Base-by-base conservation (phyloP, 2,888 invertebrate genomes). In the Phlogophora meticulosa region DNA sequence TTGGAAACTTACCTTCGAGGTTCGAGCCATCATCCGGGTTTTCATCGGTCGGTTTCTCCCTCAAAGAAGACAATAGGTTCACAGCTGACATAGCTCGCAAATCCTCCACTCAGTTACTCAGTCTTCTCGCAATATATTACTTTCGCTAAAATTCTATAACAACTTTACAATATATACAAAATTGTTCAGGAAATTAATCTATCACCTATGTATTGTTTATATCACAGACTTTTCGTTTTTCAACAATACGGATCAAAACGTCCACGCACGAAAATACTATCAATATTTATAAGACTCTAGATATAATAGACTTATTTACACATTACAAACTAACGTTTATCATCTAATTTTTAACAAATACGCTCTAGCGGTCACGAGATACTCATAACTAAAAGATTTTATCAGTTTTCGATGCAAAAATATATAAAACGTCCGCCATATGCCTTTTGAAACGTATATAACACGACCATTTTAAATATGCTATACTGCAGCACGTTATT, bases 211-310 rank as follows among this genome's bases (percentile, higher is more conserved):
- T 95, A 95, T 94, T 95, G 95, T 96, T 96, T 96, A 96, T 96
- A 96, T 96, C 96, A 96, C 96, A 96, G 96, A 96, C 96, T 95
- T 95, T 95, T 96, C 96, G 95, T 96, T 95, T 95, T 95, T 94
- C 94, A 95, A 95, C 95, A 95, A 95, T 95, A 95, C 94, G 95
- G 93, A 94, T 94, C 92, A 96, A 96, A 95, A 96, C 94, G 94
- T 95, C 95, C 95, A 95, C 95, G 93, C 94, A 94, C 93, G 92
- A 94, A 95, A 94, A 95, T 94, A 94, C 92, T 94, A 93, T 92
- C 93, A 93, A 93, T 95, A 95, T 93, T 92, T 95, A 94, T 93
- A 94, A 90, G 92, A 93, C 91, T 93, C 91, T 91, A 93, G 89
- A 91, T 93, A 93, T 91, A 94, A 94, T 94, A 92, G 93, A 95